phyloP scores from a whole-genome alignment of 2,113 vertebrate species.

The Gadus chalcogrammus region DNA sequence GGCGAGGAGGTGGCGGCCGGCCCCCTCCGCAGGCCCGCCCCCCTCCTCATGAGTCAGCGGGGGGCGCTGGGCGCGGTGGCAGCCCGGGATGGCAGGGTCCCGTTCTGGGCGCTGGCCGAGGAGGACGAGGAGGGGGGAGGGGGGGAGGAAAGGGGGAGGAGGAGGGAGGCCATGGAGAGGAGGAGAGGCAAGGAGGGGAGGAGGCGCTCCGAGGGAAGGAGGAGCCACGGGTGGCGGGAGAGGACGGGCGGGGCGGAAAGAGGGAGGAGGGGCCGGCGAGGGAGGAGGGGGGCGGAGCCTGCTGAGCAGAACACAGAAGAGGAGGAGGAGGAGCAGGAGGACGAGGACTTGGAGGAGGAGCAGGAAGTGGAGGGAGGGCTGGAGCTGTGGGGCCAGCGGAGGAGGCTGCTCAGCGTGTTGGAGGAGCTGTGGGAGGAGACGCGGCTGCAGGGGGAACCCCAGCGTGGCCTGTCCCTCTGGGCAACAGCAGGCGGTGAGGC shows the following conservation, averaged over 20 bases:
- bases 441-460: background rate
- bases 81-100: slow-evolving; percentile 10
- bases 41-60: slow-evolving; percentile 40
- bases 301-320: background rate
- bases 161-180: slow-evolving; percentile 35
- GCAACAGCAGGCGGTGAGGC: background rate
- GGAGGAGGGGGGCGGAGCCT: slow-evolving; percentile 51
- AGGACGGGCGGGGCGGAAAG: slow-evolving; percentile 44
- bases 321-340: slow-evolving; percentile 20
- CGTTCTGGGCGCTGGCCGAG: background rate
- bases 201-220: slow-evolving; percentile 21
- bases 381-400: slow-evolving; percentile 55
- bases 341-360: too few relatives aligned
- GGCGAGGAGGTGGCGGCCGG: slow-evolving; percentile 19
- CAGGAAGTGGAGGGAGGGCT: slow-evolving; percentile 24
- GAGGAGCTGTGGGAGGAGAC: slow-evolving; percentile 38
- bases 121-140: slow-evolving; percentile 21
- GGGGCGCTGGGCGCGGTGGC: slow-evolving; percentile 21
- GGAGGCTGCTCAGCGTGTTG: slow-evolving; percentile 60
- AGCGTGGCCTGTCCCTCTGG: slow-evolving; percentile 20
- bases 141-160: slow-evolving; percentile 35
- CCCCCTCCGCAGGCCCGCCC: slow-evolving; percentile 65
- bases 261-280: slow-evolving; percentile 45
- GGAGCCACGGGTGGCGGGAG: slow-evolving; percentile 41
- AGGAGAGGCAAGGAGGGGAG: slow-evolving; percentile 49